Conservation (phyloP, 1,140 invertebrate species). For the Metopolophium dirhodum region DNA sequence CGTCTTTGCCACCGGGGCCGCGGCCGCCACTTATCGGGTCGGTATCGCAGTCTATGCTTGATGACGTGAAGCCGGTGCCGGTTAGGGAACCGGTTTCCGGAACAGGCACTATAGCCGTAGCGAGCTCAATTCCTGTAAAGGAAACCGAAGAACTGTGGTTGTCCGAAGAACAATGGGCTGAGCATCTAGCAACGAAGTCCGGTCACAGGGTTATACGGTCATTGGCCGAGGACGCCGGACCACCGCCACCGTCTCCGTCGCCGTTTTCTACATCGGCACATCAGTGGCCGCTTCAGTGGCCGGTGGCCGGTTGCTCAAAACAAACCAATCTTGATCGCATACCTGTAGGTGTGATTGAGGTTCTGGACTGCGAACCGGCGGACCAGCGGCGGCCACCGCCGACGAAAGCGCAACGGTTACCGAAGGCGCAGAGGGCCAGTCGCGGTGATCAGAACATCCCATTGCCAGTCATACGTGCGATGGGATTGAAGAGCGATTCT, state of each 20-base stretch:
- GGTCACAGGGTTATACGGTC: too few species aligned
- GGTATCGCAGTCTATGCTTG: slow-evolving; percentile 3
- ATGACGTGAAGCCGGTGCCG: slow-evolving; percentile 49
- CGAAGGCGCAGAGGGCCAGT: background rate
- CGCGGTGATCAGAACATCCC: background rate
- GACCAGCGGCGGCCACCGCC: background rate
- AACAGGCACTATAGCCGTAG: slow-evolving; percentile 60
- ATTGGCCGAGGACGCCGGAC: background rate
- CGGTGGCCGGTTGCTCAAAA: too few species aligned
- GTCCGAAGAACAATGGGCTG: too few species aligned
- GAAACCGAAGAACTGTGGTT: background rate
- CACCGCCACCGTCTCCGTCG: too few species aligned
- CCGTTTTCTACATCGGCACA: too few species aligned
- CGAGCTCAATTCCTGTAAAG: slow-evolving; percentile 59
- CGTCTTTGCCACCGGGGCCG: background rate
- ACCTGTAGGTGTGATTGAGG: background rate
- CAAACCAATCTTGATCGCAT: background rate
- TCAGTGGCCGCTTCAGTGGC: background rate
- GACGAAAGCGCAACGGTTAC: too few species aligned
- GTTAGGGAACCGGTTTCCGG: slow-evolving; percentile 60
- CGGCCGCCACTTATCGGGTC: background rate
- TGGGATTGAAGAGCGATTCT: background rate
- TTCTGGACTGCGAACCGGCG: background rate
- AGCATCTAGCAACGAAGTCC: too few species aligned
- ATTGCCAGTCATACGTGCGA: background rate